phyloP scores from a whole-genome alignment of 2,888 invertebrate genomes.

The Acleris cristana region DNA sequence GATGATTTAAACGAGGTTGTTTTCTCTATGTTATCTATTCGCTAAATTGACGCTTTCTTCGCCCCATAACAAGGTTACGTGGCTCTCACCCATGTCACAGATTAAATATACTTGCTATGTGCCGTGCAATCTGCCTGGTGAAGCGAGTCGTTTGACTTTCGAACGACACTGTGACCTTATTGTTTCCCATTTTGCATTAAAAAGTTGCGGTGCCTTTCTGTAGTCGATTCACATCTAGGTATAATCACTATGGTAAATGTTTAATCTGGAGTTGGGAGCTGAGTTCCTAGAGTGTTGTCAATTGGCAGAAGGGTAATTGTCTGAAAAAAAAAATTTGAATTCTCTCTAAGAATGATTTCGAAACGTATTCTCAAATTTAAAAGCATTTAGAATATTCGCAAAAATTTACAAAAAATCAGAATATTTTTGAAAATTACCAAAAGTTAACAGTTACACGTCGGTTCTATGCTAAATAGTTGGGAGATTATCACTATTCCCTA shows the following conservation, averaged over 20 bases:
- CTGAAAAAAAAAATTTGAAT: too few relatives aligned
- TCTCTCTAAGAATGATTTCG: too few relatives aligned
- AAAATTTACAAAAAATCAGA: too few relatives aligned
- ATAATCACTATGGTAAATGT: background rate
- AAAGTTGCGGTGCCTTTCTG: conserved; percentile 3
- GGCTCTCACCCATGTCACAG: conserved; percentile 63
- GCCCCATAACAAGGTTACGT: conserved; percentile 66
- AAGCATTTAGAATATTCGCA: too few relatives aligned
- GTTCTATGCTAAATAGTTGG: too few relatives aligned
- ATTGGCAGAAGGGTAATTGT: too few relatives aligned
- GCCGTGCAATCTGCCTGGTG: conserved; percentile 49
- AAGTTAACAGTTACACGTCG: too few relatives aligned
- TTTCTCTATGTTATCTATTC: conserved; percentile 37
- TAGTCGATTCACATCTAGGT: background rate
- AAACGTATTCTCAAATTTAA: too few relatives aligned
- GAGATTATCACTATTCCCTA: too few relatives aligned
- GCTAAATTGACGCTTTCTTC: conserved; percentile 76
- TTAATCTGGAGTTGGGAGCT: too few relatives aligned
- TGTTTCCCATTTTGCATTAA: conserved; percentile 1
- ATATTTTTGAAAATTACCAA: too few relatives aligned
- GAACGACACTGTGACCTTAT: conserved; percentile 37
- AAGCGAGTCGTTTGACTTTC: conserved; percentile 47
- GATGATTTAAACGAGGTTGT: conserved; percentile 17
- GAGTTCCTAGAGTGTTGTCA: too few relatives aligned
- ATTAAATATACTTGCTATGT: conserved; percentile 37